Evolutionary conservation across 2,113 vertebrate species (phyloP).

Genomic region (Pedetes capensis): DNA sequence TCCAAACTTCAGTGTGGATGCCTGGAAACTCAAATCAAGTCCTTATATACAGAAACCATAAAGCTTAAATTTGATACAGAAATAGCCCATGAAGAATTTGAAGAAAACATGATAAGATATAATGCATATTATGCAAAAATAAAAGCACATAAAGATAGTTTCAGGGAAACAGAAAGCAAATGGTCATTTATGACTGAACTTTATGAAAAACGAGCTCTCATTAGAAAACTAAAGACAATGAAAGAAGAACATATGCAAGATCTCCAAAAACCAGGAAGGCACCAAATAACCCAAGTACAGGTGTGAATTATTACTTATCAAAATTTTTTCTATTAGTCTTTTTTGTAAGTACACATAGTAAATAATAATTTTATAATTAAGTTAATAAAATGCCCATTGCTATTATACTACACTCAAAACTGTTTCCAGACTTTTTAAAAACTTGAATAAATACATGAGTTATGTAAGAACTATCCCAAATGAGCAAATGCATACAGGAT

Average conservation of each 20-base stretch:
- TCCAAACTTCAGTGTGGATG: constrained; percentile 73
- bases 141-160: constrained; percentile 73
- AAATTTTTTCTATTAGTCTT: not conserved
- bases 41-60: constrained; percentile 79
- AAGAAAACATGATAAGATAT: constrained; percentile 77
- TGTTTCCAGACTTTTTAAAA: constrained; percentile 30
- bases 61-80: constrained; percentile 79
- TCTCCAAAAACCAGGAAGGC: constrained; percentile 79
- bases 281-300: constrained; percentile 78
- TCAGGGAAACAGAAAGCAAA: constrained; percentile 79
- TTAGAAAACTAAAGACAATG: constrained; percentile 78
- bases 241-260: constrained; percentile 79
- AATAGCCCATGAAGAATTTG: constrained; percentile 79
- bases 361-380: not conserved
- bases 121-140: constrained; percentile 83
- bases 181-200: constrained; percentile 82
- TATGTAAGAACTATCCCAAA: constrained; percentile 23
- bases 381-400: not conserved
- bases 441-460: not conserved
- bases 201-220: constrained; percentile 72
- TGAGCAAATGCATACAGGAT: not conserved
- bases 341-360: constrained; percentile 10
- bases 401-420: constrained; percentile 29
- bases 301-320: constrained; percentile 71
- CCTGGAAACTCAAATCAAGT: constrained; percentile 79